These are phyloP conservation scores for Silurus lanzhouensis DNA, from an alignment of 2,797 vertebrate species.

Conservation along the genomic window DNA sequence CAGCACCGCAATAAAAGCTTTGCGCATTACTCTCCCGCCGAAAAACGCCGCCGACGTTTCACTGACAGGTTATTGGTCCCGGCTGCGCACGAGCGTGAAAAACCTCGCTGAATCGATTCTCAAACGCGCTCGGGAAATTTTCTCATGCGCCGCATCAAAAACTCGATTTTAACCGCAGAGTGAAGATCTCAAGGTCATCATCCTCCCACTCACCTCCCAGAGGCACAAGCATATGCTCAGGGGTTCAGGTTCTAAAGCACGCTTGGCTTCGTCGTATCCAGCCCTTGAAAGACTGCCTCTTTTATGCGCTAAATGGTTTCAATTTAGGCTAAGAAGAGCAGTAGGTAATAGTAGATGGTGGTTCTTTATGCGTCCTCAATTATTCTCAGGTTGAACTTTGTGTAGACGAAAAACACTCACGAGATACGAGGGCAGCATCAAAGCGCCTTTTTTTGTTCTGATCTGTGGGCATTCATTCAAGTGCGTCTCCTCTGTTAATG, in stretches of 20 bases:
- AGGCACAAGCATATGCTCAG: slow-evolving; percentile 23
- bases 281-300: slow-evolving; percentile 9
- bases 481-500: slow-evolving; percentile 18
- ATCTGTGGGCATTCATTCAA: slow-evolving; percentile 16
- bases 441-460: neutral
- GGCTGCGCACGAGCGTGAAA: slow-evolving; percentile 10
- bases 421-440: neutral
- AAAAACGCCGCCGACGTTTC: slow-evolving; percentile 3
- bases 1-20: slow-evolving; percentile 33
- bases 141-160: slow-evolving; percentile 32
- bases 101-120: slow-evolving; percentile 45
- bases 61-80: slow-evolving; percentile 34
- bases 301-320: slow-evolving; percentile 9
- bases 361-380: slow-evolving; percentile 13
- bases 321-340: slow-evolving; percentile 1
- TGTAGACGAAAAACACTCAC: neutral
- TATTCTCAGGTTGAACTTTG: slow-evolving; percentile 18
- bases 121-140: slow-evolving; percentile 14
- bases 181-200: slow-evolving; percentile 49
- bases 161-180: slow-evolving; percentile 37
- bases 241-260: slow-evolving; percentile 21
- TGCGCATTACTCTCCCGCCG: slow-evolving; percentile 5
- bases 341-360: neutral
- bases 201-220: slow-evolving; percentile 35
- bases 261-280: neutral